These are phyloP conservation scores for Neomonachus schauinslandi DNA, from an alignment of 2,113 vertebrate genomes.

Conservation along the genomic window DNA sequence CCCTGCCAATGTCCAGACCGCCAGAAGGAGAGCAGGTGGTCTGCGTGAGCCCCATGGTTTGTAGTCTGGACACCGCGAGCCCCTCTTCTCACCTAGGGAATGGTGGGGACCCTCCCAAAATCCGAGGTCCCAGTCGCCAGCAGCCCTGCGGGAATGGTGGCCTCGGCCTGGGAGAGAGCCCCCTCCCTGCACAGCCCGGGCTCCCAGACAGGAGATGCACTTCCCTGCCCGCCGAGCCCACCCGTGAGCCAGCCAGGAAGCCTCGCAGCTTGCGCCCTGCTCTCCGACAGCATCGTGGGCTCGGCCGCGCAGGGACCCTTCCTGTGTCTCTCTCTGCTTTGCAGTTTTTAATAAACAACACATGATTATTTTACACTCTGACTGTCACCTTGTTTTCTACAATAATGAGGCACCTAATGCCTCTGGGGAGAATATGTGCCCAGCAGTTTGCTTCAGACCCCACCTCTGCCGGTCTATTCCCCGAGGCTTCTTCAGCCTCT, in stretches of 20 bases:
- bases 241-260: background rate
- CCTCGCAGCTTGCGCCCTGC: fast-evolving
- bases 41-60: background rate
- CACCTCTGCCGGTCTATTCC: background rate
- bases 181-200: fast-evolving
- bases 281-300: fast-evolving
- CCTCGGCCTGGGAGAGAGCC: fast-evolving
- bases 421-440: background rate
- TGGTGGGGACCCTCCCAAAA: background rate
- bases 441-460: background rate
- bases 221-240: background rate
- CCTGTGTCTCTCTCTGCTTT: background rate
- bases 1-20: background rate
- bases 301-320: background rate
- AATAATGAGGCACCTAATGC: background rate
- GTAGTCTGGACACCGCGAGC: background rate
- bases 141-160: too few relatives aligned
- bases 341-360: background rate
- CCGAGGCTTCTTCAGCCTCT: background rate
- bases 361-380: background rate
- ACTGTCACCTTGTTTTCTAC: background rate
- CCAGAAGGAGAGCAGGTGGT: background rate
- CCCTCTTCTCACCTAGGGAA: too few relatives aligned
- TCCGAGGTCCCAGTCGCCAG: background rate
- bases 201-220: background rate